Percentiles rank a stretch among this genome's conserved stretches.
Evolutionary conservation across 2,888 invertebrate genomes (phyloP).

Genomic region (Yponomeuta plumbellus): DNA sequence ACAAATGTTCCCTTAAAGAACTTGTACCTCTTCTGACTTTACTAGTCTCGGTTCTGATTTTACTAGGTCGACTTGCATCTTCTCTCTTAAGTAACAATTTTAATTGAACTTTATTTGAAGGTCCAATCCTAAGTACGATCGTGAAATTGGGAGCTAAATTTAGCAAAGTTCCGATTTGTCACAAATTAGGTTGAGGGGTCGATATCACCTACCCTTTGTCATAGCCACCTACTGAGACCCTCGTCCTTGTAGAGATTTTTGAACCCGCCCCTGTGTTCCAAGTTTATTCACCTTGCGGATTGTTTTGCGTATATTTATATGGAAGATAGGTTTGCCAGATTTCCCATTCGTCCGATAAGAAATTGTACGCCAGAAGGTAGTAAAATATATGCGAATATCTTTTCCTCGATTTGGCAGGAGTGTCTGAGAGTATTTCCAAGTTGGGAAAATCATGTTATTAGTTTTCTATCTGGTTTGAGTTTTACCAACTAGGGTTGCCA

Average conservation of each 20-base stretch:
- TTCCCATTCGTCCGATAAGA: neutral
- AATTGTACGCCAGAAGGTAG: neutral
- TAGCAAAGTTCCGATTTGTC: neutral
- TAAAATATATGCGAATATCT: slow-evolving; percentile 1
- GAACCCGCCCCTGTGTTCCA: neutral
- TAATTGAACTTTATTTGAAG: too few species aligned
- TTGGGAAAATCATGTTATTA: neutral
- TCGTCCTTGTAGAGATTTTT: neutral
- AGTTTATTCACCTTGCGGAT: slow-evolving; percentile 1
- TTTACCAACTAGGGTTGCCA: neutral
- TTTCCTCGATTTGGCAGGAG: neutral
- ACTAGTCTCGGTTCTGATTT: too few species aligned
- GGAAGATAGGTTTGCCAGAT: neutral
- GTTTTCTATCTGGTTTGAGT: neutral
- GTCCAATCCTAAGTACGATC: too few species aligned
- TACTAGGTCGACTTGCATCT: too few species aligned
- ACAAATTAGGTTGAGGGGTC: neutral
- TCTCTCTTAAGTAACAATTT: too few species aligned
- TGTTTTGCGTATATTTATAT: neutral
- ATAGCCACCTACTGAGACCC: neutral
- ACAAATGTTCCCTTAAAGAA: too few species aligned
- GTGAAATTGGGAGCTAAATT: neutral
- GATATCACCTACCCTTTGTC: neutral
- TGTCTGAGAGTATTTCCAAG: neutral
- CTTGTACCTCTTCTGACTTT: too few species aligned